Percentiles rank a stretch among this genome's conserved stretches.
Conservation (phyloP, 2,797 vertebrate species). For the Pteronotus mesoamericanus region DNA sequence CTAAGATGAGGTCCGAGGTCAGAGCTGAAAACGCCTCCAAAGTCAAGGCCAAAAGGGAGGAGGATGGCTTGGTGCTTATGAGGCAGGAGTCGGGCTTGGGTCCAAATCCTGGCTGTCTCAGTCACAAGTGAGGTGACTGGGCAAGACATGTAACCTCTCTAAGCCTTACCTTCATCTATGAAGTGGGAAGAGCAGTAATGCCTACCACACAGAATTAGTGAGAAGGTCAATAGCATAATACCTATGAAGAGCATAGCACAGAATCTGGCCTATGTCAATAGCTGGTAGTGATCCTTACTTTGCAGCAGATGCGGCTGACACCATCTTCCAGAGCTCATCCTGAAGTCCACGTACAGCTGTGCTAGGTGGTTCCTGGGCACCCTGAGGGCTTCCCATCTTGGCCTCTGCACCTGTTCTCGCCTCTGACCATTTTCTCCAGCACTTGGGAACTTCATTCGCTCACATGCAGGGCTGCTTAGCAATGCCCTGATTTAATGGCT, state of each 20-base stretch:
- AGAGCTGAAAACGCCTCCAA: background rate
- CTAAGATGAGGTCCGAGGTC: background rate
- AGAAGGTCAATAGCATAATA: too few species aligned
- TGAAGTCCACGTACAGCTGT: background rate
- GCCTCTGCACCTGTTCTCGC: background rate
- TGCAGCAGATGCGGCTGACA: background rate
- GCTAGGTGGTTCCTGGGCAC: accelerated
- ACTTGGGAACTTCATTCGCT: accelerated
- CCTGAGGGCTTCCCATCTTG: background rate
- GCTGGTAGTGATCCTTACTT: background rate
- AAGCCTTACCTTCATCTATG: background rate
- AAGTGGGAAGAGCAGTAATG: background rate
- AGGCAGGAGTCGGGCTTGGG: background rate
- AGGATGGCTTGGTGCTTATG: accelerated
- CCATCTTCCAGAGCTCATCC: accelerated
- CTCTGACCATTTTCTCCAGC: background rate
- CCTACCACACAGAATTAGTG: accelerated
- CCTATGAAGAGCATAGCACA: accelerated
- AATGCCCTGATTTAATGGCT: too few species aligned
- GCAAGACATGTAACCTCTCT: background rate
- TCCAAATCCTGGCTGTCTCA: background rate
- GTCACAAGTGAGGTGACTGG: too few species aligned
- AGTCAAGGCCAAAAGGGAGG: background rate
- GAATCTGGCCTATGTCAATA: background rate
- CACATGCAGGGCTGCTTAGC: background rate